Conservation (phyloP, 2,888 invertebrate species). For the Miltochrista miniata region DNA sequence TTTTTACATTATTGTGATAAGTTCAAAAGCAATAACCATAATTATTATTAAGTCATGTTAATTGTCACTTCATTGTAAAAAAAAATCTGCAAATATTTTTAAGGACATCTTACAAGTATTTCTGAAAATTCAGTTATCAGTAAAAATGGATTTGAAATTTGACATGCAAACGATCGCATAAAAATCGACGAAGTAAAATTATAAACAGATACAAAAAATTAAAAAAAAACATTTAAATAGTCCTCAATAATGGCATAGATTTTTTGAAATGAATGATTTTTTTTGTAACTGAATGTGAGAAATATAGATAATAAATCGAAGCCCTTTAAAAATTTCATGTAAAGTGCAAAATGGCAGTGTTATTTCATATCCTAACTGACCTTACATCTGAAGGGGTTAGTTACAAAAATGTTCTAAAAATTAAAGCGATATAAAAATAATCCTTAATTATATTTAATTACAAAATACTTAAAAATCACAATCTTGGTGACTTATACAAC, state of each 20-base stretch:
- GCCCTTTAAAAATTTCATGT: constrained; percentile 31
- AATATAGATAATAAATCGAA: background rate
- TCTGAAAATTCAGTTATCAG: too few relatives aligned
- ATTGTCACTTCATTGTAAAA: constrained; percentile 18
- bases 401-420: constrained; percentile 37
- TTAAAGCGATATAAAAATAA: constrained; percentile 75
- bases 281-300: background rate
- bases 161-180: too few relatives aligned
- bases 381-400: constrained; percentile 19
- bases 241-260: too few relatives aligned
- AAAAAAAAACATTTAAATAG: too few relatives aligned
- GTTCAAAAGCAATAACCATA: background rate
- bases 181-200: too few relatives aligned
- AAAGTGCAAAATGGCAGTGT: constrained; percentile 74
- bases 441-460: constrained; percentile 52
- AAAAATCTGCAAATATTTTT: background rate
- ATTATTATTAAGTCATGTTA: constrained; percentile 20
- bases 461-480: constrained; percentile 73
- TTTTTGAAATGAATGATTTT: background rate
- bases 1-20: background rate
- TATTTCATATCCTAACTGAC: constrained; percentile 42
- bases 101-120: too few relatives aligned
- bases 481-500: constrained; percentile 65
- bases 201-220: too few relatives aligned
- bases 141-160: too few relatives aligned